A percentile compares a stretch with the other conserved stretches of the same genome.
Conservation (phyloP, 92 coral and sea anemone genomes). For the Umimayanthus chanpuru region DNA sequence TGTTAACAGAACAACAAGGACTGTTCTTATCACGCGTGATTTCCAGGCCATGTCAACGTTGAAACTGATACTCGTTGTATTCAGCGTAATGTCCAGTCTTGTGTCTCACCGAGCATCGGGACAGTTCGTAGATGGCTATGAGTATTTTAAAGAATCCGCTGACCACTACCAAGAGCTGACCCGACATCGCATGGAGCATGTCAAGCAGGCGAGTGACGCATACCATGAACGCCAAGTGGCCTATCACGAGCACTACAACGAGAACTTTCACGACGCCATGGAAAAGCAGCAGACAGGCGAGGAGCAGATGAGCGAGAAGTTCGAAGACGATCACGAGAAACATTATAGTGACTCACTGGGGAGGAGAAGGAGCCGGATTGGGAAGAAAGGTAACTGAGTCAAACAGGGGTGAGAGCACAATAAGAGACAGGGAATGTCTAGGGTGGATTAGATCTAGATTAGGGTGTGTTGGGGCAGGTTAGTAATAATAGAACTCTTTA, state of each 20-base stretch:
- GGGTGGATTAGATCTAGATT: background rate
- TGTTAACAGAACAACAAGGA: background rate
- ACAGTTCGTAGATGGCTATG: conserved; percentile 10
- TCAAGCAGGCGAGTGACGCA: conserved; percentile 1
- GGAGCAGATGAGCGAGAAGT: conserved; percentile 32
- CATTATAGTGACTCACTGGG: conserved; percentile 29
- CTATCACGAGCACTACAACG: conserved; percentile 27
- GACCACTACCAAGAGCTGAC: conserved; percentile 25
- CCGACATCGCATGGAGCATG: conserved; percentile 32
- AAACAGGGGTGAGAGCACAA: background rate
- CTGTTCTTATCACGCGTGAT: too few relatives aligned
- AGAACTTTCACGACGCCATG: conserved; percentile 28
- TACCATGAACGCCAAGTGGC: background rate
- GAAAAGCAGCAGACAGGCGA: conserved; percentile 15
- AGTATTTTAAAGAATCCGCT: conserved; percentile 32
- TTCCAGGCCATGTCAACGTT: conserved; percentile 8
- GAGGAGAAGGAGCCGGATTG: background rate
- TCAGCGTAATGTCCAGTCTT: background rate
- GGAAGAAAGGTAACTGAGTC: background rate
- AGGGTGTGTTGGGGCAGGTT: background rate
- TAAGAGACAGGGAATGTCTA: too few relatives aligned
- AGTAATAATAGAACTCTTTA: too few relatives aligned
- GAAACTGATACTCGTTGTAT: background rate
- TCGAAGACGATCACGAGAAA: conserved; percentile 29
- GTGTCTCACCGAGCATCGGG: background rate